Percentiles rank a stretch among this genome's conserved stretches.
Evolutionary conservation across 2,888 invertebrate species (phyloP).

Genomic region (Patella caerulea): DNA sequence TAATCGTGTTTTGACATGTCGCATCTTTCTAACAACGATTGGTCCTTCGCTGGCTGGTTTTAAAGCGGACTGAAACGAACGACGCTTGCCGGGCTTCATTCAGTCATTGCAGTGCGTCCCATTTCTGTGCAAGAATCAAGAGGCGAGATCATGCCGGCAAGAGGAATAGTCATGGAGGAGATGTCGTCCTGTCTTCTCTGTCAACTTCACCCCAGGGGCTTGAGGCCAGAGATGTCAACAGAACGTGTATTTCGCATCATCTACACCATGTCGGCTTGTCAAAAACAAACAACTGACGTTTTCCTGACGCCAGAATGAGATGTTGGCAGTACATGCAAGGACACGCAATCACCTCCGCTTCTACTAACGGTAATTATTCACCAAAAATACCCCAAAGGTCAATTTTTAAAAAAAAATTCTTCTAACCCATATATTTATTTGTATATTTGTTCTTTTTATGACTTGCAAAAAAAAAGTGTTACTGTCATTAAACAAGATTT

Average conservation of each 20-base stretch:
- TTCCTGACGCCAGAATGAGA: background rate
- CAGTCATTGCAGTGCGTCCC: background rate
- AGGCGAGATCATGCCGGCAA: background rate
- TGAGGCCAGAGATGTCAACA: background rate
- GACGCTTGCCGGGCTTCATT: background rate
- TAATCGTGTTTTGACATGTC: background rate
- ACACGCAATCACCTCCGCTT: background rate
- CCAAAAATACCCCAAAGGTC: no score
- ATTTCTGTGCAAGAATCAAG: background rate
- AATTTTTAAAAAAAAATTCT: no score
- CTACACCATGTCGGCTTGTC: background rate
- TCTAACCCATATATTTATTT: no score
- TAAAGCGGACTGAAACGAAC: no score
- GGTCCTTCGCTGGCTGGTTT: background rate
- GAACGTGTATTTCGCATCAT: background rate
- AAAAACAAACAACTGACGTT: background rate
- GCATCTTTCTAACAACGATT: background rate
- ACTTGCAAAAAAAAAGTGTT: no score
- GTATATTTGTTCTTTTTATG: no score
- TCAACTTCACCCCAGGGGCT: slow-evolving; percentile 4
- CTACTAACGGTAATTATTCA: background rate
- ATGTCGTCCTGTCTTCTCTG: background rate
- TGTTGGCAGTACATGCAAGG: background rate
- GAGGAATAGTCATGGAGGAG: background rate
- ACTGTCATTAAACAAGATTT: background rate